Base-by-base conservation (phyloP, 2,888 invertebrate genomes). In the Dioctria linearis region DNA sequence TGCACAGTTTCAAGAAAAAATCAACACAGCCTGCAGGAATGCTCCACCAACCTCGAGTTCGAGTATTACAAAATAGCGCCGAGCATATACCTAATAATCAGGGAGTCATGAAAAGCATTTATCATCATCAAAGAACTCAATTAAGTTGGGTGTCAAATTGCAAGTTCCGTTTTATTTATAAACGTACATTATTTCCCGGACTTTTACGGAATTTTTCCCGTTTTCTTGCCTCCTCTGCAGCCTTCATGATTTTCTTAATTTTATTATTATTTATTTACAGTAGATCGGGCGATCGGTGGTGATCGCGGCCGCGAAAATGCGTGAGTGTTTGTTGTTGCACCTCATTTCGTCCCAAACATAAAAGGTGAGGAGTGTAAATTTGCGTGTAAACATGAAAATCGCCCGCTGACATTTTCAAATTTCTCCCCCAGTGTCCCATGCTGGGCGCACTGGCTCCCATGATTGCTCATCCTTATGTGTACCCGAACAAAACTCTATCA, bases 311-410 rank as follows among this genome's bases (percentile, higher is more conserved):
- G 51, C 40, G 8, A 40, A 57, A 66, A 54, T 59, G 79, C 49
- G 57, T 79, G 61, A 79, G 69, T 79, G 79, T 79, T 71, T 79
- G 69, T 69, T 79, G 54, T 69, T 79, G 79, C 69, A 79, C 69
- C 79, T 79, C 71, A 79, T 79, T 79, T 61, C 79, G 39, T 71
- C 43, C 59, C 11, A 49, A 61, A 71, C 39, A 79, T 59, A 79
- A 79, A 25, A 79, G 71, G 79, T 79, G 79, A 57, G 37, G 79
- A 61, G 78, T 80, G 80, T 80, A 80, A 80, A 80, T 80, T 80
- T 80, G 80, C 80, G 80, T 80, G 80, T 80, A 80, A 80, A 80
- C 80, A 80, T 80, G 80, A 78, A 80, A 78, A 80, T 80, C 80
- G 59, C 80, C 80, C 69, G 80, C 80, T 80, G 80, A 80, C 61